Percentiles rank a stretch among this genome's conserved stretches.
Evolutionary conservation across 1,140 invertebrate species (phyloP).

Genomic region (Rhizoglyphus robini): DNA sequence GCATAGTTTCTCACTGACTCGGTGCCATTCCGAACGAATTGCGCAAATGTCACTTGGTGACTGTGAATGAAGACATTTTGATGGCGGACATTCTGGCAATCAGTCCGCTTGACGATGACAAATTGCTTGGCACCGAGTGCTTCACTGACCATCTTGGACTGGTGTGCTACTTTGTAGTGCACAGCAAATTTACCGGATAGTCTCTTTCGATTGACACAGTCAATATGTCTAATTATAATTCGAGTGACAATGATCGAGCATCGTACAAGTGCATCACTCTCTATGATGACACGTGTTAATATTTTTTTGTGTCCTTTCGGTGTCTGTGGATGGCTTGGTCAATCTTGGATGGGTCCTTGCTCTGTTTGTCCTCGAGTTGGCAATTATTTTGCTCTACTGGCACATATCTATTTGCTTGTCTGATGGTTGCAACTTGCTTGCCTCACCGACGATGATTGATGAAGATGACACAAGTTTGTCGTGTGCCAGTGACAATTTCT

Average conservation of each 20-base stretch:
- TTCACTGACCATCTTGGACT: not conserved
- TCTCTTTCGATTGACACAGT: not conserved
- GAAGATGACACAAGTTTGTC: not conserved
- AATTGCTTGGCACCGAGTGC: not conserved
- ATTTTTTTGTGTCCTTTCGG: not conserved
- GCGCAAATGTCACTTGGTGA: no score
- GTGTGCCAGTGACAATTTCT: no score
- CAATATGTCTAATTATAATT: slow-evolving; percentile 13
- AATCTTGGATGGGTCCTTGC: no score
- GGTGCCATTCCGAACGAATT: no score
- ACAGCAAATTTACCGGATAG: not conserved
- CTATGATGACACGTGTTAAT: not conserved
- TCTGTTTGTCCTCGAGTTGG: not conserved
- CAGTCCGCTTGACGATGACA: slow-evolving; percentile 1
- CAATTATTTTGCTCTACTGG: no score
- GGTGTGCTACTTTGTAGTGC: not conserved
- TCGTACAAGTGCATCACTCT: no score
- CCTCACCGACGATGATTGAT: not conserved
- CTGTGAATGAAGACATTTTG: no score
- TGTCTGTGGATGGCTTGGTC: no score
- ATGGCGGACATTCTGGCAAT: not conserved
- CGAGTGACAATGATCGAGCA: not conserved
- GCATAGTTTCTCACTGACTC: no score
- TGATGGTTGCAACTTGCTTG: not conserved
- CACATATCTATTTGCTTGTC: no score